phyloP scores from a whole-genome alignment of 2,888 invertebrate species.

The Pheosia tremula region DNA sequence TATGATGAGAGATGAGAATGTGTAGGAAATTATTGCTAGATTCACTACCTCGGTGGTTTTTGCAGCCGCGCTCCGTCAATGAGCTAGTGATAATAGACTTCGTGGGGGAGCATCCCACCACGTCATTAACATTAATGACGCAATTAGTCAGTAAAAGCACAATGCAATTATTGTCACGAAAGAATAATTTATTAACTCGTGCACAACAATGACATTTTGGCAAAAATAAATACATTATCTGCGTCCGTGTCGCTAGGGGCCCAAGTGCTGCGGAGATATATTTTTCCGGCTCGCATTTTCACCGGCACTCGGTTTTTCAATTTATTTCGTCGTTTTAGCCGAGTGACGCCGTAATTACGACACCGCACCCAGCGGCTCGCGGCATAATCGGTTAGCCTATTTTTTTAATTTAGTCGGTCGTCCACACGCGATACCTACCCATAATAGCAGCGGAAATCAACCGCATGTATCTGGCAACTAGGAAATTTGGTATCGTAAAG shows the following conservation, averaged over 20 bases:
- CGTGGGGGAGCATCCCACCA: slow-evolving; percentile 32
- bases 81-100: slow-evolving; percentile 1
- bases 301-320: slow-evolving; percentile 76
- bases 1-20: not conserved
- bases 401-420: slow-evolving; percentile 51
- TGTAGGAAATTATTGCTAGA: not conserved
- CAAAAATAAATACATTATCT: slow-evolving; percentile 78
- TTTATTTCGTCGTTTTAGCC: slow-evolving; percentile 79
- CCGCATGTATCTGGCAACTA: slow-evolving; percentile 42
- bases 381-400: slow-evolving; percentile 64
- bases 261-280: slow-evolving; percentile 70
- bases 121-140: slow-evolving; percentile 67
- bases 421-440: slow-evolving; percentile 28
- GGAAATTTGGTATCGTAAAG: slow-evolving; percentile 38
- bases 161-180: slow-evolving; percentile 56
- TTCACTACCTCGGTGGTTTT: not conserved
- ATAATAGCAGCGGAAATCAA: slow-evolving; percentile 35
- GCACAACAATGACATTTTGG: slow-evolving; percentile 69
- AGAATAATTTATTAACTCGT: slow-evolving; percentile 63
- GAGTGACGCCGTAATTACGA: slow-evolving; percentile 77
- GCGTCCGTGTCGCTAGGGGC: slow-evolving; percentile 65
- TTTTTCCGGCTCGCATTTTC: slow-evolving; percentile 71
- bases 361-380: slow-evolving; percentile 55
- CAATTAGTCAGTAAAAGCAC: slow-evolving; percentile 61
- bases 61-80: not conserved